Evolutionary conservation across 1,140 invertebrate species (phyloP), one percentile per base, ranked within the genome.

Genomic region (Ectropis grisescens): DNA sequence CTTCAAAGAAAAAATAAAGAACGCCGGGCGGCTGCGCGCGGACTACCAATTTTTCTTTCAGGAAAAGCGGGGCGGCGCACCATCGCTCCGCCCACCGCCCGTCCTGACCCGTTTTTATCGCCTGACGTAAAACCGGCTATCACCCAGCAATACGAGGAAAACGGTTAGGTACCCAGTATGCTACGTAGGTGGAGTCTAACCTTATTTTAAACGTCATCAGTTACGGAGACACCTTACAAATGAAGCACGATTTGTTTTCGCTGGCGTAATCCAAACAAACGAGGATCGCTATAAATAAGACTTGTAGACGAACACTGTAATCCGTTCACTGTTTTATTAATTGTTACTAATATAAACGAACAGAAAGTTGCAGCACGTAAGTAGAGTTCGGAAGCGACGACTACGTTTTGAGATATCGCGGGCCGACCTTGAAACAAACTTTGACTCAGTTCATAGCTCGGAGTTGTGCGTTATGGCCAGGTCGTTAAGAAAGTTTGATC

Each of bases 1-100:
- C 61, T 76, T 47, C 39, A 59, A 80, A 80, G 72, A 78, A 80
- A 80, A 80, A 80, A 78, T 80, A 80, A 80, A 80, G 75, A 80
- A 78, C 72, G 58, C 51, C 51, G 47, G 55, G 72, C 72, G 75
- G 58, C 72, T 75, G 72, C 75, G 75, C 75, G 72, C 60, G 48
- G 46, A 71, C 68, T 59, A 41, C 53, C 48, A 53, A 75, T 75
- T 80, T 78, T 80, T 80, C 68, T 75, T 76, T 69, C 58, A 64
- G 65, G 54, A 58, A 49, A 41, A 39, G 45, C 58, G 67, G 66
- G 64, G 68, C 68, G 71, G 65, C 47, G 54, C 59, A 30, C 30
- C 38, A 37, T 32, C 43, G 57, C 72, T 39, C 70, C 71, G 62
- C 72, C 72, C 60, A 66, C 52, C 26, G 35, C 45, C 49, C 54